A percentile compares a stretch with the other conserved stretches of the same genome.
These are phyloP conservation scores for Drosophila subpulchrella DNA, from an alignment of 1,140 invertebrate species.

Conservation along the genomic window DNA sequence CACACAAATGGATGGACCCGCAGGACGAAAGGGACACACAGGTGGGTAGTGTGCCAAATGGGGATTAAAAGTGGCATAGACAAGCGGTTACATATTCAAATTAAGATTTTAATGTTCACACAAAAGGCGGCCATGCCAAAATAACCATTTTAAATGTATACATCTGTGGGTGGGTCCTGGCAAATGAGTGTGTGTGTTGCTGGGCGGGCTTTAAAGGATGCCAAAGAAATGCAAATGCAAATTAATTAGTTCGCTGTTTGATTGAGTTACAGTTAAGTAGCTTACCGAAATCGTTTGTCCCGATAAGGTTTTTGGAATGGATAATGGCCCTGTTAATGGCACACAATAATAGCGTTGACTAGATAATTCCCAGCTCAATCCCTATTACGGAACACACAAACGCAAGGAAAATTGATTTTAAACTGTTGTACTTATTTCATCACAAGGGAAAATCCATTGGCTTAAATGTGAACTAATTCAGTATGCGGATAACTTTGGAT, in stretches of 20 bases:
- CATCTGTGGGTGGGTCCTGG: neutral
- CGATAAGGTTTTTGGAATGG: constrained; percentile 29
- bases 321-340: constrained; percentile 33
- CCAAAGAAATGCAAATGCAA: constrained; percentile 66
- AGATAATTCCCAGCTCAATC: constrained; percentile 2
- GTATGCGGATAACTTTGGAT: neutral
- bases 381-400: neutral
- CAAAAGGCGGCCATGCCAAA: constrained; percentile 49
- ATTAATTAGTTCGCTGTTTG: constrained; percentile 64
- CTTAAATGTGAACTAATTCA: neutral
- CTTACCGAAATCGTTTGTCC: constrained; percentile 28
- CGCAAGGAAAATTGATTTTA: constrained; percentile 4
- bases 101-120: constrained; percentile 80
- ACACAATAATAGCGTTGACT: constrained; percentile 5
- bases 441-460: neutral
- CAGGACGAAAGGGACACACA: constrained; percentile 22
- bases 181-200: neutral
- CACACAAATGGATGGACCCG: constrained; percentile 14
- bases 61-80: constrained; percentile 72
- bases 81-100: constrained; percentile 80
- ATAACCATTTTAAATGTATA: constrained; percentile 33
- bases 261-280: constrained; percentile 53
- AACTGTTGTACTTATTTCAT: neutral
- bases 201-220: constrained; percentile 15
- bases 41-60: constrained; percentile 38